phyloP scores from a whole-genome alignment of 1,140 invertebrate genomes.

The Conopomorpha cramerella region DNA sequence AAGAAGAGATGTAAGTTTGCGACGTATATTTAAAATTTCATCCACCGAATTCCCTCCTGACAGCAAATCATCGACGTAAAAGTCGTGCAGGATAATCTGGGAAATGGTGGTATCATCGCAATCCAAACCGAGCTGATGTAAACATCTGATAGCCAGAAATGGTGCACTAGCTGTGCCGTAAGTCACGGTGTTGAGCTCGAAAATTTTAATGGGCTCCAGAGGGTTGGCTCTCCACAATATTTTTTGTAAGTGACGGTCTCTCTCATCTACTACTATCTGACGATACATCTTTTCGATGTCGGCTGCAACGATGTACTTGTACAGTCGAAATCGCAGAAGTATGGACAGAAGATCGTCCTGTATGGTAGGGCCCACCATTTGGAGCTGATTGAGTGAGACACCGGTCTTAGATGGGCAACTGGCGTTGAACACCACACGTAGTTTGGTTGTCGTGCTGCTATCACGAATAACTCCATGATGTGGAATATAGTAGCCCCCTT shows the following conservation, averaged over 20 bases:
- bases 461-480: constrained; percentile 2
- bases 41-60: too few relatives aligned
- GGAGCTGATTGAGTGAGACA: constrained; percentile 21
- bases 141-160: constrained; percentile 1
- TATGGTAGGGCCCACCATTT: constrained; percentile 23
- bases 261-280: constrained; percentile 18
- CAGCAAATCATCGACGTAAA: constrained; percentile 50
- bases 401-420: constrained; percentile 9
- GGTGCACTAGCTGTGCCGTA: too few relatives aligned
- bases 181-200: constrained; percentile 1
- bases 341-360: constrained; percentile 26
- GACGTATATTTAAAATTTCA: too few relatives aligned
- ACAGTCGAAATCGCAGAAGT: constrained; percentile 22
- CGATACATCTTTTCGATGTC: constrained; percentile 42
- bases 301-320: constrained; percentile 17
- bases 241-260: constrained; percentile 19
- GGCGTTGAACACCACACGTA: constrained; percentile 5
- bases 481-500: constrained; percentile 1
- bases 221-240: constrained; percentile 21
- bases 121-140: too few relatives aligned
- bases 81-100: constrained; percentile 16
- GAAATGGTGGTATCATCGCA: background rate
- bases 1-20: too few relatives aligned
- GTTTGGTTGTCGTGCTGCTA: constrained; percentile 1
- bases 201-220: constrained; percentile 8